Evolutionary conservation across 2,797 vertebrate genomes (phyloP), one percentile per base, ranked within the genome.

Genomic region (Acestrorhynchus altus): DNA sequence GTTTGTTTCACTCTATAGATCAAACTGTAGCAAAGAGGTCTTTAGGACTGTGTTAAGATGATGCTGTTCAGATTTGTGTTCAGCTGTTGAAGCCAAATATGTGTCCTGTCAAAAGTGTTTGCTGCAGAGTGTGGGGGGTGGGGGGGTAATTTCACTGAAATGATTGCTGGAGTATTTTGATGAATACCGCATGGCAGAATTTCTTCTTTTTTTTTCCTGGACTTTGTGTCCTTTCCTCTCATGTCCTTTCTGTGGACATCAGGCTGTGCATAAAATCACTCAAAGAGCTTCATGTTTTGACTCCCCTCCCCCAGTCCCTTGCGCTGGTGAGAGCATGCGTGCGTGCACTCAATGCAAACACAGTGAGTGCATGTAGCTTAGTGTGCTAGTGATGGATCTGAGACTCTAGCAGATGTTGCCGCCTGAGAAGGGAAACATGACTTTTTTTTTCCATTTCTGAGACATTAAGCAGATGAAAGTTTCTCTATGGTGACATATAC

Each of bases 401-500:
- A 80, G 68, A 79, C 75, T 84, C 70, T 73, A 77, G 78, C 82
- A 82, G 79, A 84, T 85, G 86, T 87, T 85, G 74, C 76, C 76
- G 81, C 73, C 81, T 85, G 77, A 74, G 59, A 76, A 82, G 70
- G 76, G 80, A 80, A 84, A 78, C 79, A 82, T 44, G 22, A 52
- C 15, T 74, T 70, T 49, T 71, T 83, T 81, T 71, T 74, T 74
- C 63, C 35, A 72, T 83, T 77, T 81, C 51, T 77, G 67, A 79
- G 84, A 82, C 66, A 64, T 81, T 75, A 81, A 81, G 76, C 78
- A 86, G 83, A 82, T 81, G 65, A 79, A 80, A 22, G 77, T 40
- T 77, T 18, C 71, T 78, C 61, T 51, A 57, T 31, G 66, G 61
- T 15, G 16, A 71, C 66, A 74, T 75, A 70, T 74, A 69, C 71